Base-by-base conservation (phyloP, 2,888 invertebrate species). In the Prosopocoilus inquinatus region DNA sequence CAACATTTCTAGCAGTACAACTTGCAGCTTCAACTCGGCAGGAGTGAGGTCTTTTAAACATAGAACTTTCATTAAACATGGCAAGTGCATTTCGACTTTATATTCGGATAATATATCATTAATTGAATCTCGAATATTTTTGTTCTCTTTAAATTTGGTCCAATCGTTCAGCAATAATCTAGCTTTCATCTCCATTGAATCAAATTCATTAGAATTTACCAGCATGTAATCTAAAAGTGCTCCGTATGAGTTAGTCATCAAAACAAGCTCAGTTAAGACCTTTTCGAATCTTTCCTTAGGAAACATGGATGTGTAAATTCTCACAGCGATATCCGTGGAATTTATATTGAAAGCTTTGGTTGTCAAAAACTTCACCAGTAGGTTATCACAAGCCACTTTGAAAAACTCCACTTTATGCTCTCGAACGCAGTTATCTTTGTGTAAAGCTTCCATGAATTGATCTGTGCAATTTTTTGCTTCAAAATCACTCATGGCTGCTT, bases 401-500 rank as follows among this genome's bases (percentile, higher is more conserved):
- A 79, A 77, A 55, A 75, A 70, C 0, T 67, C 59, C 44, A 68
- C 69, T 16, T 65, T 63, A 53, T 71, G 75, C 2, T 59, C 45
- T 38, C 56, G 49, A 11, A 59, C 67, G 57, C 67, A 68, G 33
- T 70, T 71, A 46, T 71, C 67, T 66, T 70, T 53, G 70, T 71
- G 62, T 74, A 81, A 61, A 73, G 80, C 70, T 70, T 76, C 55
- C n/a, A 80, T 57, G 65, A 83, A 82, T 43, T 78, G 75, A 38
- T 79, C 74, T 36, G 82, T 74, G 33, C 76, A 64, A 44, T 71
- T 69, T 32, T 73, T 74, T 57, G 78, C 78, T 56, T 79, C 75
- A 32, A 84, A 73, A 65, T 76, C 79, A 47, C 73, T 70, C 5
- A 83, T 69, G 53, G 79, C 75, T 59, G 78, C 79, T 70, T 85